Percentiles rank a stretch among this genome's conserved stretches.
These are phyloP conservation scores for Sceloporus undulatus DNA, from an alignment of 2,113 vertebrate species.

Conservation along the genomic window DNA sequence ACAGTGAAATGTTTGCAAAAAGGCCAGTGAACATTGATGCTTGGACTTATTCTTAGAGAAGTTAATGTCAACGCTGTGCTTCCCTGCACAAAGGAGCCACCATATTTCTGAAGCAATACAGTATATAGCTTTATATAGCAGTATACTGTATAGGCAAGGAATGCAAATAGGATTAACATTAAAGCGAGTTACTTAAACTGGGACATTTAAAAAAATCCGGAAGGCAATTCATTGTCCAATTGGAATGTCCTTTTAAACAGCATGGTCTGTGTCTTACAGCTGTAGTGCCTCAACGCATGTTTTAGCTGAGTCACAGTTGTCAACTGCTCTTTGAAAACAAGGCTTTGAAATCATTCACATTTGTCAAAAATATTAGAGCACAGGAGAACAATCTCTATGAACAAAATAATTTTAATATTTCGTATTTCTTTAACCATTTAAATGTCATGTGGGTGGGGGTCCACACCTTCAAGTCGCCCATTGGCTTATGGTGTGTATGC, in stretches of 20 bases:
- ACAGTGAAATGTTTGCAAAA: neutral
- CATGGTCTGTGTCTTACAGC: slow-evolving; percentile 38
- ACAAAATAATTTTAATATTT: neutral
- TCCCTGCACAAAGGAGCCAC: neutral
- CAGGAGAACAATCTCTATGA: neutral
- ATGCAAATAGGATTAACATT: neutral
- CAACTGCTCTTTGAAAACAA: slow-evolving; percentile 49
- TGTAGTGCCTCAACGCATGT: slow-evolving; percentile 46
- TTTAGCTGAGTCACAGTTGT: slow-evolving; percentile 76
- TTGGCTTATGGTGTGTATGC: too few relatives aligned
- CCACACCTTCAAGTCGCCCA: too few relatives aligned
- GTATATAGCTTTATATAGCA: neutral
- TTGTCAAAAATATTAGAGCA: neutral
- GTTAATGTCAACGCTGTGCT: neutral
- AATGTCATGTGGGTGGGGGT: too few relatives aligned
- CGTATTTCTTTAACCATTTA: neutral
- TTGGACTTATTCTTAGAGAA: neutral
- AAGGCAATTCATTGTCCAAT: slow-evolving; percentile 23
- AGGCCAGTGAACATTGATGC: neutral
- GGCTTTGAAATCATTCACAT: slow-evolving; percentile 48
- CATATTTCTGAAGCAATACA: neutral
- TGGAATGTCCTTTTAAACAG: slow-evolving; percentile 7
- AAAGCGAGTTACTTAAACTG: neutral
- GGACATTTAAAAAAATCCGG: neutral
- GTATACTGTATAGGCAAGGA: too few relatives aligned